Evolutionary conservation across 1,140 invertebrate species (phyloP).

Genomic region (Orchesella cincta): DNA sequence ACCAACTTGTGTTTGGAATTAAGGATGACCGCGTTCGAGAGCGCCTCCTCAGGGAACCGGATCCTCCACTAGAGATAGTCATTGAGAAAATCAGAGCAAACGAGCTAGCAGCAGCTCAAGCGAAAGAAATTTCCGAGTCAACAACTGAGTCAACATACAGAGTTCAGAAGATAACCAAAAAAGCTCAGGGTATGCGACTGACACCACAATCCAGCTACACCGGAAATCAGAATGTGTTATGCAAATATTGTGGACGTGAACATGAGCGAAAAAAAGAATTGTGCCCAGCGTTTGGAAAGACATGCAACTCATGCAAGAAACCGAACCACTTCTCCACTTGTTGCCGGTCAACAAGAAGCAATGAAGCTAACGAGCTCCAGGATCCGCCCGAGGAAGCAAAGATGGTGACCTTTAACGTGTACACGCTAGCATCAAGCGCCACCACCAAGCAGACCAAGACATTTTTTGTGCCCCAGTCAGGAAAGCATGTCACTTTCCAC

Average conservation of each 20-base stretch:
- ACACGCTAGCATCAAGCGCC: no score
- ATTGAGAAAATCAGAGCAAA: slow-evolving; percentile 11
- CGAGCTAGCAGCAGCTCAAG: neutral
- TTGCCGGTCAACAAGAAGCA: neutral
- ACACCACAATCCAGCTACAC: no score
- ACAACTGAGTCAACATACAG: neutral
- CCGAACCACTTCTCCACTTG: neutral
- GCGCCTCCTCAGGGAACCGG: neutral
- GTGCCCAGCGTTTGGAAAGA: neutral
- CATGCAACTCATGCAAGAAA: neutral
- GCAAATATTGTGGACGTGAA: neutral
- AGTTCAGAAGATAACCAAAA: neutral
- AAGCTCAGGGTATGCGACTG: neutral
- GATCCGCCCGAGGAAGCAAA: no score
- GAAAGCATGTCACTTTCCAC: neutral
- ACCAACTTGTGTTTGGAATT: slow-evolving; percentile 25
- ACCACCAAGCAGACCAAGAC: neutral
- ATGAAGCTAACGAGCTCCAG: no score
- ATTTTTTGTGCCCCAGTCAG: neutral
- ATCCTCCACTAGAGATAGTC: neutral
- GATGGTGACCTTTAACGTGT: no score
- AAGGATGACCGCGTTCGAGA: neutral
- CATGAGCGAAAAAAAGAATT: neutral
- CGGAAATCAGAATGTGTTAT: neutral
- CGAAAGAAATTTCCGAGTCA: neutral